A percentile compares a stretch with the other conserved stretches of the same genome.
phyloP scores from a whole-genome alignment of 64 coral and sea anemone species.

The Dendronephthya gigantea region DNA sequence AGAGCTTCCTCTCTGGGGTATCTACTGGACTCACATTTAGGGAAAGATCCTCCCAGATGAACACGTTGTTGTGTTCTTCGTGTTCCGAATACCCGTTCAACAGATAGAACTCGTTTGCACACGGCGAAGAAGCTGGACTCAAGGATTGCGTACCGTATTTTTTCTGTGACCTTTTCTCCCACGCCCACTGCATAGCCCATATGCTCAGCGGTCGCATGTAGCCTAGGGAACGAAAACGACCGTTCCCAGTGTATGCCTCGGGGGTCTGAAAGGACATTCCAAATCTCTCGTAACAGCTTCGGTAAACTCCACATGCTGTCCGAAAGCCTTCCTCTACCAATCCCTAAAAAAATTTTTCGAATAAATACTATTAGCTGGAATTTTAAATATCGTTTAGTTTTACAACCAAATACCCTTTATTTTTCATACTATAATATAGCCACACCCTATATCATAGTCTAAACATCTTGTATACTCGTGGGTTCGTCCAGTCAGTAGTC shows the following conservation, averaged over 20 bases:
- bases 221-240: constrained; percentile 77
- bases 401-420: too few species aligned
- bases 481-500: too few species aligned
- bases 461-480: too few species aligned
- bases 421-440: too few species aligned
- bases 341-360: constrained; percentile 28
- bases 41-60: background rate
- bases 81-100: background rate
- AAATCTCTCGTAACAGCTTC: constrained; percentile 90
- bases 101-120: background rate
- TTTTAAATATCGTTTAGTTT: background rate
- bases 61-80: background rate
- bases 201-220: constrained; percentile 98
- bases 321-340: constrained; percentile 91
- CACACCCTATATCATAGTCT: too few species aligned
- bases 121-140: background rate
- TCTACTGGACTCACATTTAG: background rate
- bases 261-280: constrained; percentile 98
- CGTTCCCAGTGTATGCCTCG: constrained; percentile 84
- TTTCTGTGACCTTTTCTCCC: constrained; percentile 52
- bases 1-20: background rate
- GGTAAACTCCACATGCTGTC: constrained; percentile 93
- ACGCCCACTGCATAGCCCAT: constrained; percentile 97
- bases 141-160: background rate
- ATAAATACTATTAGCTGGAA: background rate